phyloP scores from a whole-genome alignment of 1,140 invertebrate species.

The Episyrphus balteatus region DNA sequence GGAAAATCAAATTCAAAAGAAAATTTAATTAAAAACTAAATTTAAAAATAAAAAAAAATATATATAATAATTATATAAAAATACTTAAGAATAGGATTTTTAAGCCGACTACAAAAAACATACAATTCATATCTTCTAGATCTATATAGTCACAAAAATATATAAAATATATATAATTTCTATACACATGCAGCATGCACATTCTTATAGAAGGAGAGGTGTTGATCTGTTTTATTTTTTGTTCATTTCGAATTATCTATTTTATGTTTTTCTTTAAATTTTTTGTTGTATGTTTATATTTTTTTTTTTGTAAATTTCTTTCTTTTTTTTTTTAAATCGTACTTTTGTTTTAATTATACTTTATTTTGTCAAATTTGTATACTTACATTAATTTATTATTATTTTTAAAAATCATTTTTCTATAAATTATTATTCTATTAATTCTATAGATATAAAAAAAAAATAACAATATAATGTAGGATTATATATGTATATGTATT shows the following conservation, averaged over 20 bases:
- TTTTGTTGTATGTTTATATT: neutral
- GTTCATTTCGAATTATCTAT: neutral
- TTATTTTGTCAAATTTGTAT: too few relatives aligned
- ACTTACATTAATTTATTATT: too few relatives aligned
- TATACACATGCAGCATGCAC: neutral
- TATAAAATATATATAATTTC: neutral
- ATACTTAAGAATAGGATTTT: too few relatives aligned
- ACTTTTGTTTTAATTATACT: too few relatives aligned
- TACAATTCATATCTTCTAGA: too few relatives aligned
- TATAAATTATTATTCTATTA: too few relatives aligned
- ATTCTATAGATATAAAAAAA: too few relatives aligned
- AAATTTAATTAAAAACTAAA: neutral
- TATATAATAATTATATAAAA: neutral
- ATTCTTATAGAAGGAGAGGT: neutral
- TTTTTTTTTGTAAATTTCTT: constrained; percentile 3
- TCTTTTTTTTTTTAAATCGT: neutral
- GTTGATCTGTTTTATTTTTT: neutral
- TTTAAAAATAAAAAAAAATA: neutral
- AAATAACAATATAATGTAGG: too few relatives aligned
- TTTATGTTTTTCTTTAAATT: too few relatives aligned
- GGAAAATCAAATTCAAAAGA: neutral
- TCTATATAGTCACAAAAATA: neutral
- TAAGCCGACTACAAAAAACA: too few relatives aligned
- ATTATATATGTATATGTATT: too few relatives aligned
- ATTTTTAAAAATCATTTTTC: too few relatives aligned